These are phyloP conservation scores for Gila orcuttii DNA, from an alignment of 2,113 vertebrate genomes.

Conservation along the genomic window DNA sequence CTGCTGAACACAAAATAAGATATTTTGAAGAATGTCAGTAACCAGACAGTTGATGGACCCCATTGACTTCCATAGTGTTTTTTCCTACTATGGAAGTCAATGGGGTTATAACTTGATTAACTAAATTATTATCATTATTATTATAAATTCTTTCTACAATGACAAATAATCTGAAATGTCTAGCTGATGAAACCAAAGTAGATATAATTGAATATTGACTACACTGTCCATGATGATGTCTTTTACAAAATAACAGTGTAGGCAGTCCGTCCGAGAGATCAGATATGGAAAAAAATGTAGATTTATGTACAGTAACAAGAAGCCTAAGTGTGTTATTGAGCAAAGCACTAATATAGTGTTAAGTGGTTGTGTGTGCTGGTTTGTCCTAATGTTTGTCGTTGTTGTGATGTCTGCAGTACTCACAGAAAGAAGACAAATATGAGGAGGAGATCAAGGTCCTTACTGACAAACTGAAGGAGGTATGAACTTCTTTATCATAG, in stretches of 20 bases:
- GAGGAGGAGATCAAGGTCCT: constrained; percentile 99
- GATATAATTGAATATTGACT: not conserved
- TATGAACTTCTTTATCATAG: constrained; percentile 55
- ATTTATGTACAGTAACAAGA: not conserved
- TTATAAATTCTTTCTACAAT: not conserved
- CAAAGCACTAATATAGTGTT: not conserved
- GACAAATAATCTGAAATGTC: not conserved
- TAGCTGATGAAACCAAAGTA: not conserved
- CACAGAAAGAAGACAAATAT: constrained; percentile 98
- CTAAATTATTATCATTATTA: too few relatives aligned
- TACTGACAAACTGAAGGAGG: constrained; percentile 99
- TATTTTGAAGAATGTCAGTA: too few relatives aligned
- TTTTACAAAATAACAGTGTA: not conserved
- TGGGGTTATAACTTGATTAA: too few relatives aligned
- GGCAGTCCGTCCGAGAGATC: not conserved
- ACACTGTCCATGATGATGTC: not conserved
- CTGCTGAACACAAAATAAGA: too few relatives aligned
- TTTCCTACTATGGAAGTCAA: too few relatives aligned
- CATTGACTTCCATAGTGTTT: too few relatives aligned
- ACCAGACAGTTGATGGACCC: too few relatives aligned
- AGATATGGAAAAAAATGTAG: not conserved
- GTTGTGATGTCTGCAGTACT: constrained; percentile 87
- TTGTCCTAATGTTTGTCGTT: constrained; percentile 44
- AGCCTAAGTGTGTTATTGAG: not conserved
- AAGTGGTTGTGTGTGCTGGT: constrained; percentile 6